phyloP scores from a whole-genome alignment of 2,888 invertebrate species.

The Ichneumon xanthorius region DNA sequence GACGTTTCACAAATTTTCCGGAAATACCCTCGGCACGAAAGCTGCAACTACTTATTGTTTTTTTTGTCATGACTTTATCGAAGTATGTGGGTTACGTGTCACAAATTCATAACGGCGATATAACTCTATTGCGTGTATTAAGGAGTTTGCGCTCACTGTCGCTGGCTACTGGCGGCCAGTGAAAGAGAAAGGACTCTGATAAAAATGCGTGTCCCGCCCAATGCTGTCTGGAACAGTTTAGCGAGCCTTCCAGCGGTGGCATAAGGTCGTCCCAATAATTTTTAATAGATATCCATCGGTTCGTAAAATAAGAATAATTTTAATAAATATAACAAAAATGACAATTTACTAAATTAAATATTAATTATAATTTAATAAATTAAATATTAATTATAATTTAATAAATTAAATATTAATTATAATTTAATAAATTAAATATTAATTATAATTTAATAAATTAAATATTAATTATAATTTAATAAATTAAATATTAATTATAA shows the following conservation, averaged over 20 bases:
- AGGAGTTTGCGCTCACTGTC: constrained; percentile 7
- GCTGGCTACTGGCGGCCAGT: constrained; percentile 10
- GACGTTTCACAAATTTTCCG: background rate
- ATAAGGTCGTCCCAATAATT: constrained; percentile 25
- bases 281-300: background rate
- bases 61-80: background rate
- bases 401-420: too few relatives aligned
- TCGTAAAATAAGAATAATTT: too few relatives aligned
- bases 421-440: too few relatives aligned
- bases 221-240: constrained; percentile 1
- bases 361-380: too few relatives aligned
- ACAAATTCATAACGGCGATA: constrained; percentile 1
- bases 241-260: constrained; percentile 3
- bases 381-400: background rate
- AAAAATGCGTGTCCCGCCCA: constrained; percentile 45
- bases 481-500: background rate
- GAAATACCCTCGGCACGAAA: constrained; percentile 1
- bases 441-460: background rate
- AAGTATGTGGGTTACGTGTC: constrained; percentile 13
- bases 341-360: too few relatives aligned
- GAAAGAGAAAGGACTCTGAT: constrained; percentile 66
- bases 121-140: constrained; percentile 22
- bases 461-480: too few relatives aligned
- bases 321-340: too few relatives aligned
- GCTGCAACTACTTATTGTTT: background rate